Percentiles rank a stretch among this genome's conserved stretches.
Evolutionary conservation across 1,140 invertebrate genomes (phyloP).

Genomic region (Frieseomelitta varia): DNA sequence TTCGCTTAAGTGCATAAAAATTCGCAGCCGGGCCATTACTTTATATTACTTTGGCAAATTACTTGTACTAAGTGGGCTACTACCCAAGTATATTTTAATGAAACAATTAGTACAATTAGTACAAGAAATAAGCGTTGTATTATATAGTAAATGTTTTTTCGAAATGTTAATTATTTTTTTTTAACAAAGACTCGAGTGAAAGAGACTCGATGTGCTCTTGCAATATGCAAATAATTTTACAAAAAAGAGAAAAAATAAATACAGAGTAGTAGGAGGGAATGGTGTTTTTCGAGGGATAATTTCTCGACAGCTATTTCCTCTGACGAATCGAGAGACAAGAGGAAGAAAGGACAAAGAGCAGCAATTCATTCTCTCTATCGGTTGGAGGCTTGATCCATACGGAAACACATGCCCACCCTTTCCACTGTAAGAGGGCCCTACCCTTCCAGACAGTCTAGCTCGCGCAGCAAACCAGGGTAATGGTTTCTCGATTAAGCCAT

Average conservation of each 20-base stretch:
- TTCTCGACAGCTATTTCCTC: background rate
- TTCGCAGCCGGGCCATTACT: background rate
- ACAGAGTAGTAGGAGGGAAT: background rate
- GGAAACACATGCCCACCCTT: constrained; percentile 61
- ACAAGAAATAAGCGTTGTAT: background rate
- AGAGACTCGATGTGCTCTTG: too few relatives aligned
- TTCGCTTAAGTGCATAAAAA: too few relatives aligned
- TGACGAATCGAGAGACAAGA: background rate
- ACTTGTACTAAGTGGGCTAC: too few relatives aligned
- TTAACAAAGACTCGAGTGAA: too few relatives aligned
- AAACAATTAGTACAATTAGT: background rate
- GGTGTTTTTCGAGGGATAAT: background rate
- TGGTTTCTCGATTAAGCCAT: constrained; percentile 78
- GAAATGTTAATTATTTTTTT: too few relatives aligned
- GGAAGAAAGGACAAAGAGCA: constrained; percentile 50
- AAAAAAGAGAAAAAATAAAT: too few relatives aligned
- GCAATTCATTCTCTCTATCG: constrained; percentile 63
- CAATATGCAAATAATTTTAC: too few relatives aligned
- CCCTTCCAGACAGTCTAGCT: constrained; percentile 70
- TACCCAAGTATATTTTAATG: background rate
- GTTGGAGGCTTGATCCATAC: constrained; percentile 57
- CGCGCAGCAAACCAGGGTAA: constrained; percentile 77
- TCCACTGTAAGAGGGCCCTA: constrained; percentile 60
- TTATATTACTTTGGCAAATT: background rate
- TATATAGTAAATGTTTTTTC: background rate